phyloP scores from a whole-genome alignment of 2,113 vertebrate species.

The Archilochus colubris region DNA sequence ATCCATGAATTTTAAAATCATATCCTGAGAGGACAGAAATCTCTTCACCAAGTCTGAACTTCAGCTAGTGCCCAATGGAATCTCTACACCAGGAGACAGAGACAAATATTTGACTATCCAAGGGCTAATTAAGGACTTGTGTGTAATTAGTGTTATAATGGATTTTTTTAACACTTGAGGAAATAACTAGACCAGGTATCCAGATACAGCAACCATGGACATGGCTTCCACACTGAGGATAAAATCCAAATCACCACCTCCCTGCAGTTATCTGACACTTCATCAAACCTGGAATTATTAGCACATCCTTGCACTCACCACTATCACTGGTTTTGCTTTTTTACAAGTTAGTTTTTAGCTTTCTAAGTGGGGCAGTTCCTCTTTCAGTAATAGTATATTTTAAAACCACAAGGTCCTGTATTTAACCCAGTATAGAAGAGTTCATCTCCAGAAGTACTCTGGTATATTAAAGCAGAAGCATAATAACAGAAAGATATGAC shows the following conservation, averaged over 20 bases:
- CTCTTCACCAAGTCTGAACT: not conserved
- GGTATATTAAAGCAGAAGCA: not conserved
- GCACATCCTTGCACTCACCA: rapidly evolving
- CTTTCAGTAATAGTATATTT: not conserved
- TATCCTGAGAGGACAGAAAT: not conserved
- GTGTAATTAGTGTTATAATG: slow-evolving; percentile 27
- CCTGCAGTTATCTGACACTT: not conserved
- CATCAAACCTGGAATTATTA: not conserved
- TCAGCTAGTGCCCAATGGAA: not conserved
- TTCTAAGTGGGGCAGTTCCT: rapidly evolving
- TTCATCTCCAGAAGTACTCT: not conserved
- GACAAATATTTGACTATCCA: slow-evolving; percentile 35
- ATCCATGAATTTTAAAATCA: not conserved
- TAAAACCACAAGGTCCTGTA: not conserved
- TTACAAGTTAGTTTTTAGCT: not conserved
- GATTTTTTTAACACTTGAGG: slow-evolving; percentile 9
- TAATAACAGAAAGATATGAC: not conserved
- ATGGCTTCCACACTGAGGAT: not conserved
- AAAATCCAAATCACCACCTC: not conserved
- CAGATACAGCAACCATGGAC: not conserved
- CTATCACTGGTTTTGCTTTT: not conserved
- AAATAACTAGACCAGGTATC: slow-evolving; percentile 42
- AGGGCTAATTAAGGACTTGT: not conserved
- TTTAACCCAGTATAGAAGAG: not conserved
- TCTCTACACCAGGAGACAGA: not conserved